Base-by-base conservation (phyloP, 2,888 invertebrate genomes). In the Pilophorus perplexus region DNA sequence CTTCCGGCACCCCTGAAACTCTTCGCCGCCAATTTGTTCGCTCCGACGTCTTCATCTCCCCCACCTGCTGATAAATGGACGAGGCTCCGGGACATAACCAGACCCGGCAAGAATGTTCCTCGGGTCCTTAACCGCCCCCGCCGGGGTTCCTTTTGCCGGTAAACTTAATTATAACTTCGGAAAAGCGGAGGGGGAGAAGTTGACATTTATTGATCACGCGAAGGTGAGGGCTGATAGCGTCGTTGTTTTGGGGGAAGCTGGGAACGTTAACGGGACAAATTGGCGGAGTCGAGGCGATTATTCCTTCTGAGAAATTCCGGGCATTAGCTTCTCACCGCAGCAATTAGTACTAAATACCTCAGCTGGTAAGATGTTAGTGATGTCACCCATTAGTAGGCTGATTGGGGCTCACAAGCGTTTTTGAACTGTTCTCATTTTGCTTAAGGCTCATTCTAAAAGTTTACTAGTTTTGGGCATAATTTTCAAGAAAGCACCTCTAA, bases 121-220 rank as follows among this genome's bases (percentile, higher is more conserved):
- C 46, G 23, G 3, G 18, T n/a, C n/a, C n/a, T n/a, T n/a, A n/a
- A n/a, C n/a, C n/a, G n/a, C n/a, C n/a, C n/a, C n/a, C n/a, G n/a
- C n/a, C n/a, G n/a, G n/a, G n/a, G n/a, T 18, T 22, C 44, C 23
- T 46, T 46, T 46, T 23, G 20, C 23, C 23, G 23, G 23, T 14
- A 46, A 46, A 46, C 46, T 46, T 46, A 23, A 46, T 46, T 46
- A 46, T 46, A 46, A 46, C 46, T 46, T 46, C 23, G 46, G 23
- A n/a, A n/a, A n/a, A n/a, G n/a, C n/a, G n/a, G n/a, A n/a, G n/a
- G n/a, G n/a, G n/a, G n/a, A n/a, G n/a, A n/a, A n/a, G n/a, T n/a
- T 23, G 46, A 46, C 46, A 25, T 22, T 46, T 46, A 46, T 46
- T 46, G 46, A 46, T 46, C 23, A 23, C 46, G 46, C 46, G 20